A percentile compares a stretch with the other conserved stretches of the same genome.
These are phyloP conservation scores for Leptinotarsa juncta DNA, from an alignment of 2,888 invertebrate genomes.

Conservation along the genomic window DNA sequence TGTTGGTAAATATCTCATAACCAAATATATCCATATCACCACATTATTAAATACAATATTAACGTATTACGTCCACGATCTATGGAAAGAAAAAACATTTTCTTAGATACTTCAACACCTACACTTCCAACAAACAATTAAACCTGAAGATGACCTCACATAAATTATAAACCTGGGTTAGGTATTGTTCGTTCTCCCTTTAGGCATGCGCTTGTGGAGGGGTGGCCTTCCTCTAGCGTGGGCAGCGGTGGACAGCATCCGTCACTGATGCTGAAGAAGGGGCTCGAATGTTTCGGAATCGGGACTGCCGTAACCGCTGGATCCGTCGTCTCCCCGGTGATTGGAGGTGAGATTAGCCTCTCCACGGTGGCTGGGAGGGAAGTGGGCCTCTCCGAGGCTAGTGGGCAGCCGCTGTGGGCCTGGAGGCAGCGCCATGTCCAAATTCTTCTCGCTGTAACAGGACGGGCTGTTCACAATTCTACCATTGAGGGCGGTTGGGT, in stretches of 20 bases:
- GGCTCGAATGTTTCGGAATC: constrained; percentile 74
- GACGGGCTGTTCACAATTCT: constrained; percentile 60
- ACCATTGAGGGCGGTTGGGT: constrained; percentile 59
- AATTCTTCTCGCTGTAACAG: constrained; percentile 66
- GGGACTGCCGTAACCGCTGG: constrained; percentile 84
- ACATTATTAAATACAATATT: too few species aligned
- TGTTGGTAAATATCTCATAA: too few species aligned
- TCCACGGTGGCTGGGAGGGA: constrained; percentile 58
- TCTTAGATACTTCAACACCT: background rate
- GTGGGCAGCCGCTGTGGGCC: constrained; percentile 64
- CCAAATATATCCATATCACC: too few species aligned
- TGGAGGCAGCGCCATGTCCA: constrained; percentile 52
- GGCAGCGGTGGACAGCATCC: constrained; percentile 43
- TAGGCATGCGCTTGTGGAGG: constrained; percentile 23
- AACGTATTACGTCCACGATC: background rate
- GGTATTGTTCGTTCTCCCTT: constrained; percentile 22
- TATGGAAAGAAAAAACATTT: background rate
- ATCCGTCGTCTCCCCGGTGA: constrained; percentile 74
- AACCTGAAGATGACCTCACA: background rate
- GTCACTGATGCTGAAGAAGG: constrained; percentile 61
- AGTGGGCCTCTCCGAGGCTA: constrained; percentile 54
- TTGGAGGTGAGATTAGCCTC: constrained; percentile 71
- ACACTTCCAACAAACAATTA: background rate
- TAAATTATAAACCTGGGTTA: constrained; percentile 7
- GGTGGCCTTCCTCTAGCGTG: constrained; percentile 33